phyloP scores from a whole-genome alignment of 2,888 invertebrate genomes.

The Caenorhabditis auriculariae region DNA sequence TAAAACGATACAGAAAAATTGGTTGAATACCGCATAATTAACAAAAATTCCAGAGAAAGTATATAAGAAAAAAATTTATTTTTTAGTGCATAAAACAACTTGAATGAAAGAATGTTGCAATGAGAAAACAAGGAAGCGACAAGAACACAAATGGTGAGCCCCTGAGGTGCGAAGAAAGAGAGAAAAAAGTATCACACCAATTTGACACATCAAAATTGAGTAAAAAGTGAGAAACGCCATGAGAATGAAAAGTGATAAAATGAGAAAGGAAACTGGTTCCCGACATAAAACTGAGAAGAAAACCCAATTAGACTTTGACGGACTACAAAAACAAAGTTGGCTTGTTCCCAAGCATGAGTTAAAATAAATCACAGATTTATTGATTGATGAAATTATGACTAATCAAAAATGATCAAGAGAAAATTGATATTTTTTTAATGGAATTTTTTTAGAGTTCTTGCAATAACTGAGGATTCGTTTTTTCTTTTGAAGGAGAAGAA shows the following conservation, averaged over 20 bases:
- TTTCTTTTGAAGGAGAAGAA: too few species aligned
- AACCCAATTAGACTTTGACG: background rate
- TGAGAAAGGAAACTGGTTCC: background rate
- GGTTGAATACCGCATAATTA: too few species aligned
- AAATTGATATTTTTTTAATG: background rate
- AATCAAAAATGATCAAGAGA: background rate
- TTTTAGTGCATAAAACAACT: background rate
- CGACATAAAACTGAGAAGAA: background rate
- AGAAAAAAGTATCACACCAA: background rate
- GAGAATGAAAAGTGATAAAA: background rate
- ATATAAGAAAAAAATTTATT: background rate
- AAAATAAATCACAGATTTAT: background rate
- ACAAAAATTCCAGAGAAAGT: background rate
- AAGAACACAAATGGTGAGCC: background rate
- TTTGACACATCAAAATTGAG: background rate
- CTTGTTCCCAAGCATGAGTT: background rate
- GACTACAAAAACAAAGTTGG: background rate
- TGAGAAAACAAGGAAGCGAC: background rate
- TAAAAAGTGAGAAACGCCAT: background rate
- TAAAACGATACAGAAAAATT: too few species aligned
- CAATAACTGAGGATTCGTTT: too few species aligned
- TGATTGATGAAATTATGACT: background rate
- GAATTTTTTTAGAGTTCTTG: too few species aligned
- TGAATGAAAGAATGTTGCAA: background rate
- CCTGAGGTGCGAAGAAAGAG: constrained; percentile 1